Evolutionary conservation across 2,113 vertebrate genomes (phyloP).

Genomic region (Pycnonotus jocosus): DNA sequence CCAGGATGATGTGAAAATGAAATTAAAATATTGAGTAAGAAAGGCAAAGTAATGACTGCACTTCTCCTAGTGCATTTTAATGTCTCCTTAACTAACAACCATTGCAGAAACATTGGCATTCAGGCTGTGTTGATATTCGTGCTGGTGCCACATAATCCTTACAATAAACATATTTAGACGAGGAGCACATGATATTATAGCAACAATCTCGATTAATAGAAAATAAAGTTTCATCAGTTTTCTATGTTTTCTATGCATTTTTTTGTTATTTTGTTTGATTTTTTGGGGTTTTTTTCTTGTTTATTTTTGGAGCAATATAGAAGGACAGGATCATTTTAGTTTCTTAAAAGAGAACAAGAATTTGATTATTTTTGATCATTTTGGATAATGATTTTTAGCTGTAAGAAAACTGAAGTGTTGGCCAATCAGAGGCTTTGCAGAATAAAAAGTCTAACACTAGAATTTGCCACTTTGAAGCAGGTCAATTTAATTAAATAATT

Average conservation of each 20-base stretch:
- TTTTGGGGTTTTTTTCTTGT: background rate
- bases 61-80: background rate
- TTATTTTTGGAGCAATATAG: background rate
- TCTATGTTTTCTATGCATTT: background rate
- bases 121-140: background rate
- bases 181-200: background rate
- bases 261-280: background rate
- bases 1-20: background rate
- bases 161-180: background rate
- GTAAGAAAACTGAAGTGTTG: background rate
- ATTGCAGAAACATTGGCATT: accelerated
- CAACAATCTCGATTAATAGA: background rate
- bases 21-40: background rate
- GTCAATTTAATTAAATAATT: background rate
- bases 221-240: background rate
- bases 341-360: background rate
- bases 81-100: background rate
- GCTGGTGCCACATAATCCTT: background rate
- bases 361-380: background rate
- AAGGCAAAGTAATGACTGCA: background rate
- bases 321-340: background rate
- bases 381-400: background rate
- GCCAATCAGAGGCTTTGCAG: background rate
- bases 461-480: background rate
- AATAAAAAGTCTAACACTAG: background rate